Base-by-base conservation (phyloP, 2,797 vertebrate species). In the Chaetophractus vellerosus region DNA sequence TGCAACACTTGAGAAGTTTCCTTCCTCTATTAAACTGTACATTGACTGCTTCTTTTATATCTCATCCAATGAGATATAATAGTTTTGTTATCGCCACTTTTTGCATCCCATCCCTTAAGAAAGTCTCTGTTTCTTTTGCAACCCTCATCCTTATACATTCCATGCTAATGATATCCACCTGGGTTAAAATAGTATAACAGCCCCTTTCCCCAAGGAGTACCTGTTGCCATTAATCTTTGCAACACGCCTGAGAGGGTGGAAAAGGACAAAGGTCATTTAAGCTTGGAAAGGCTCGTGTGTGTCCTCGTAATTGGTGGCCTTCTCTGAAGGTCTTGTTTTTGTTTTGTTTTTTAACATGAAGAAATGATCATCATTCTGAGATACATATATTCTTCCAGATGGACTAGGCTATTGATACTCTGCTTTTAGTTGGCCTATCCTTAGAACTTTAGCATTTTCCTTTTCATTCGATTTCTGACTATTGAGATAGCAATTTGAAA, bases 401-500 rank as follows among this genome's bases (percentile, higher is more conserved):
- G 24, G 48, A 72, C 1, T 1, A 71, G 71, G 3, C 28, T 69
- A 0, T 0, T 11, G n/a, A 83, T 59, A 75, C 71, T 80, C 16
- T 8, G 36, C n/a, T 45, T 82, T 33, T 6, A 36, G 8, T 66
- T 52, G 63, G 26, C 28, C 28, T 31, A 23, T 28, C 66, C 71
- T 88, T 55, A 57, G 12, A 93, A 82, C 2, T 71, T 95, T 50
- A 3, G 24, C 86, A 79, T 33, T 80, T 33, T 61, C 28, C 59
- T 79, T 94, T 93, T 10, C 36, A 48, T 75, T 36, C 21, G 79
- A 83, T 63, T 82, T 23, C 26, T 90, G 9, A 75, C 33, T 55
- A 96, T 23, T 93, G 94, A 96, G 71, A 96, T 3, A 26, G 12
- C 85, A 26, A 71, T 81, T 96, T 95, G 78, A 95, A 97, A 95